A percentile compares a stretch with the other conserved stretches of the same genome.
These are phyloP conservation scores for Callyntrura guangdongensis DNA, from an alignment of 2,888 invertebrate genomes.

Conservation along the genomic window DNA sequence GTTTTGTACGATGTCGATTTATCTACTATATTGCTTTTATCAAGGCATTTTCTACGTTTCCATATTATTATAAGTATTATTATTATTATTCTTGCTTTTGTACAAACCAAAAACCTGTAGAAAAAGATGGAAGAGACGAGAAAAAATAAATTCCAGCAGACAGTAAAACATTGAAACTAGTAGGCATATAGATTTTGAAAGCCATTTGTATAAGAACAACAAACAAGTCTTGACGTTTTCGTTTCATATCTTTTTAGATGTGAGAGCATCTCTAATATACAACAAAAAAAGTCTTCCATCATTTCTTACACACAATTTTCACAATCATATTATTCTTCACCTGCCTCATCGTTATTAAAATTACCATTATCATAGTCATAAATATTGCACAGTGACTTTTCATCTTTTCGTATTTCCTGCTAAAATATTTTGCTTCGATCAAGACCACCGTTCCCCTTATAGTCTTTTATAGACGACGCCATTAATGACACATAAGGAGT, in stretches of 20 bases:
- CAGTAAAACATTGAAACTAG: background rate
- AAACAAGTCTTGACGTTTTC: background rate
- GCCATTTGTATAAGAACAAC: background rate
- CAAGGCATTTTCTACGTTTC: constrained; percentile 2
- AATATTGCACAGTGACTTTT: constrained; percentile 14
- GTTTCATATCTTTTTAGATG: background rate
- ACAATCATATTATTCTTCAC: background rate
- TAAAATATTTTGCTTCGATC: background rate
- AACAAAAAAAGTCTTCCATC: background rate
- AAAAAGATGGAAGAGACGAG: background rate
- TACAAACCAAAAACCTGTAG: background rate
- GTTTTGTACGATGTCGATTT: background rate
- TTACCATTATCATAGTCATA: background rate
- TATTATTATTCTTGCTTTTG: background rate
- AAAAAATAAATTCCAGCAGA: background rate
- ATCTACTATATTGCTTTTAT: background rate
- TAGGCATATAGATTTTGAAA: background rate
- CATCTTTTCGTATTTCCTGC: background rate
- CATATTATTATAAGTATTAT: background rate
- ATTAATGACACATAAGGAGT: background rate
- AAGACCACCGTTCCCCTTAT: background rate
- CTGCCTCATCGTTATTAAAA: background rate
- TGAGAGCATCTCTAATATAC: background rate
- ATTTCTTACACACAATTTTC: background rate
- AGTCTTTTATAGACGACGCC: background rate